Evolutionary conservation across 2,113 vertebrate genomes (phyloP), one percentile per base, ranked within the genome.

Genomic region (Gallinago media): DNA sequence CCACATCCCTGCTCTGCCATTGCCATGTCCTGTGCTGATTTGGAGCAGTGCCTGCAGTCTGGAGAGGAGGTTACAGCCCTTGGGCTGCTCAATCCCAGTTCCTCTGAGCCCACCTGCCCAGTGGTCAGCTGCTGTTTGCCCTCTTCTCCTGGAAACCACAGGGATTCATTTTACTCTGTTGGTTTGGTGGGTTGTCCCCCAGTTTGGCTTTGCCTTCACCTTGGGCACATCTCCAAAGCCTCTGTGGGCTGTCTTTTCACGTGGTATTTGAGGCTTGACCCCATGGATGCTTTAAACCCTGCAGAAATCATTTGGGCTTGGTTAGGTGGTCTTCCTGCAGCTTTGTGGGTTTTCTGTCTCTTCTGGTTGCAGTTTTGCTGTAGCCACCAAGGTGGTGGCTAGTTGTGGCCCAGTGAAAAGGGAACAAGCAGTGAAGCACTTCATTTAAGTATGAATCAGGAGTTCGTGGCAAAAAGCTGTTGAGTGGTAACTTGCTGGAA

Each of bases 11-110:
- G 31, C 34, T 17, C 40, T 73, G 58, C 78, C 18, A 5, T n/a
- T 5, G 0, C 50, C 1, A 0, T 42, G 62, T 42, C 47, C 19
- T 0, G 0, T 2, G 2, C 63, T 52, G n/a, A 20, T 6, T n/a
- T 56, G 38, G 61, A 70, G 54, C 77, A 8, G n/a, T 52, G 44
- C 44, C 58, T 42, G 2, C 32, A 61, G 44, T 27, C 4, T 61
- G 34, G 34, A 26, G n/a, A 21, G 19, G 56, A 21, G 19, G 44
- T 8, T n/a, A 46, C 72, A 58, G 67, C 55, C 49, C 63, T 40
- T 0, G 1, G 54, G 16, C 65, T 2, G 0, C 36, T 55, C 1
- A 0, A 4, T 10, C 46, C 13, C 2, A 2, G 44, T 14, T 84
- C 70, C 70, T 70, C 55, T 38, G 54, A 83, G 73, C 56, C 47